These are phyloP conservation scores for Brachypterus glaber DNA, from an alignment of 2,888 invertebrate species.

Conservation along the genomic window DNA sequence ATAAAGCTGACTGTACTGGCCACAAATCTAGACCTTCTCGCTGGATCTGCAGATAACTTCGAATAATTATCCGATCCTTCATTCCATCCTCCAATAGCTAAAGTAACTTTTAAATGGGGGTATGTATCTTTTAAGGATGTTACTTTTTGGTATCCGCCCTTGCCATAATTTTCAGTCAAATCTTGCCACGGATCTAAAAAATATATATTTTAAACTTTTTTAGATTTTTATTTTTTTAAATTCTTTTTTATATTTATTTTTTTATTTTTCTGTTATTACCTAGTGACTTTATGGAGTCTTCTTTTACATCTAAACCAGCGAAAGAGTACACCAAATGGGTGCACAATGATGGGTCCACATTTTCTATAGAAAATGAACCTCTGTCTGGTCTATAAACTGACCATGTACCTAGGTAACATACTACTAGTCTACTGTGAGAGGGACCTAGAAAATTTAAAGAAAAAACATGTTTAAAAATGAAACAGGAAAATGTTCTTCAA, in stretches of 20 bases:
- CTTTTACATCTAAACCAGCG: slow-evolving; percentile 62
- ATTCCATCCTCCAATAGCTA: slow-evolving; percentile 89
- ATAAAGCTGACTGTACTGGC: slow-evolving; percentile 61
- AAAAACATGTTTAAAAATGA: no score
- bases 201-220: no score
- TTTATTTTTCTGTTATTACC: slow-evolving; percentile 41
- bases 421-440: slow-evolving; percentile 62
- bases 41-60: slow-evolving; percentile 54
- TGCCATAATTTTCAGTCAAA: slow-evolving; percentile 63
- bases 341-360: slow-evolving; percentile 65
- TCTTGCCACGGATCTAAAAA: slow-evolving; percentile 65
- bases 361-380: slow-evolving; percentile 56
- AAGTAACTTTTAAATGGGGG: slow-evolving; percentile 58
- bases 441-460: slow-evolving; percentile 55
- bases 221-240: no score
- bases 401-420: slow-evolving; percentile 75
- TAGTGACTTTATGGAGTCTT: slow-evolving; percentile 58
- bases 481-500: slow-evolving; percentile 2
- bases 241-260: not conserved
- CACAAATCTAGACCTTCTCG: slow-evolving; percentile 57
- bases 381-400: slow-evolving; percentile 59
- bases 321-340: slow-evolving; percentile 76
- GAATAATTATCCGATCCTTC: slow-evolving; percentile 73
- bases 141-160: slow-evolving; percentile 59
- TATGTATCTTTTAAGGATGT: slow-evolving; percentile 55